Percentiles rank a stretch among this genome's conserved stretches.
These are phyloP conservation scores for Muntiacus reevesi DNA, from an alignment of 2,113 vertebrate genomes.

Conservation along the genomic window DNA sequence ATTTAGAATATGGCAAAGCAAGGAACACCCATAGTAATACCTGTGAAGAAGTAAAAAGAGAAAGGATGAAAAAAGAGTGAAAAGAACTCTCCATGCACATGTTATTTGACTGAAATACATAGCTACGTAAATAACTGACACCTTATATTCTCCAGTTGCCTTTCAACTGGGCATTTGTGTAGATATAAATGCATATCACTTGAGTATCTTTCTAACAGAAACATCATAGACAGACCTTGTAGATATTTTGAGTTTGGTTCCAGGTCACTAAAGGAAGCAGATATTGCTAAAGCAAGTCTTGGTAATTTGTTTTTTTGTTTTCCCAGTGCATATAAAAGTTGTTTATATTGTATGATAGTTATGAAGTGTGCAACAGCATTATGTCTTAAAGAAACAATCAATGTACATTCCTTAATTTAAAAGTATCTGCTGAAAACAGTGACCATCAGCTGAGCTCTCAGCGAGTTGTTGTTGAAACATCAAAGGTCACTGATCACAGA, in stretches of 20 bases:
- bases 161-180: not conserved
- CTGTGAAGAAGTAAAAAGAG: not conserved
- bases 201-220: not conserved
- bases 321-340: not conserved
- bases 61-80: not conserved
- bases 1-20: not conserved
- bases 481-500: not conserved
- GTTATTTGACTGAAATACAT: not conserved
- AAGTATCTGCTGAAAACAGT: not conserved
- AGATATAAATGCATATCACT: accelerated
- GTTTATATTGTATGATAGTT: not conserved
- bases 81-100: not conserved
- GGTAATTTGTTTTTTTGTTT: not conserved
- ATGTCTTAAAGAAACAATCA: not conserved
- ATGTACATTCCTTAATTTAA: not conserved
- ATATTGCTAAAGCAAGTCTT: not conserved
- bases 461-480: too few relatives aligned
- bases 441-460: not conserved
- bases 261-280: not conserved
- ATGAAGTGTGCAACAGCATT: not conserved
- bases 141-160: too few relatives aligned
- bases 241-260: not conserved
- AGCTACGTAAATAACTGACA: not conserved
- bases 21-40: not conserved
- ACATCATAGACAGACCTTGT: too few relatives aligned